These are phyloP conservation scores for Tupaia tana DNA, from an alignment of 2,113 vertebrate genomes.

Conservation along the genomic window DNA sequence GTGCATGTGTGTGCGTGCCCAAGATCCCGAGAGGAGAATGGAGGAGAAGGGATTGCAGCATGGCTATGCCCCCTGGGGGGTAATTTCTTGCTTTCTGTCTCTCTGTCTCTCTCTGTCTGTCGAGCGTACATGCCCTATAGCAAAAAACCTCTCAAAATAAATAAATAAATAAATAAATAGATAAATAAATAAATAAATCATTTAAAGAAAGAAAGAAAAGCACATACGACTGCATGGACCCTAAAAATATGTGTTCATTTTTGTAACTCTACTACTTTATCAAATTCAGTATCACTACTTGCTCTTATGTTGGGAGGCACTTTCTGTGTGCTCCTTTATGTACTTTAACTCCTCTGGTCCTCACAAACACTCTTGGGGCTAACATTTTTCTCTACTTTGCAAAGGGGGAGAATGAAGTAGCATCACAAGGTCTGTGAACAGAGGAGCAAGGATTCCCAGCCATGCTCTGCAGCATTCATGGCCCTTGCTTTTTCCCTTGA, in stretches of 20 bases:
- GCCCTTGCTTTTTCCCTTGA: not conserved
- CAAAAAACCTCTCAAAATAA: no score
- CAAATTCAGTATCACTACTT: not conserved
- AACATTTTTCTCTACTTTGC: not conserved
- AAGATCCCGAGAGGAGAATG: no score
- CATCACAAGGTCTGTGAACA: not conserved
- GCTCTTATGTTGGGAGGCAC: not conserved
- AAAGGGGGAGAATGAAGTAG: not conserved
- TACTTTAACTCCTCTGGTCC: not conserved
- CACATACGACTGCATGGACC: not conserved
- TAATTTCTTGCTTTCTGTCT: no score
- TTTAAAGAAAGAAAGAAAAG: not conserved
- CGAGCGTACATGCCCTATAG: no score
- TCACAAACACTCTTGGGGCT: not conserved
- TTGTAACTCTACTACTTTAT: not conserved
- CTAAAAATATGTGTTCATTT: not conserved
- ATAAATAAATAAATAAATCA: no score
- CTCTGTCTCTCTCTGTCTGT: no score
- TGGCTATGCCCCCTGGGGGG: no score
- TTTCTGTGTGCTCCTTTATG: not conserved
- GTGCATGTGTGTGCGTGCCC: no score
- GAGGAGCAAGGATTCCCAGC: not conserved
- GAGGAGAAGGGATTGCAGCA: no score
- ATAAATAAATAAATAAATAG: no score
- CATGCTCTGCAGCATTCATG: not conserved